Percentiles rank a stretch among this genome's conserved stretches.
These are phyloP conservation scores for Syrphus vitripennis DNA, from an alignment of 2,888 invertebrate species.

Conservation along the genomic window DNA sequence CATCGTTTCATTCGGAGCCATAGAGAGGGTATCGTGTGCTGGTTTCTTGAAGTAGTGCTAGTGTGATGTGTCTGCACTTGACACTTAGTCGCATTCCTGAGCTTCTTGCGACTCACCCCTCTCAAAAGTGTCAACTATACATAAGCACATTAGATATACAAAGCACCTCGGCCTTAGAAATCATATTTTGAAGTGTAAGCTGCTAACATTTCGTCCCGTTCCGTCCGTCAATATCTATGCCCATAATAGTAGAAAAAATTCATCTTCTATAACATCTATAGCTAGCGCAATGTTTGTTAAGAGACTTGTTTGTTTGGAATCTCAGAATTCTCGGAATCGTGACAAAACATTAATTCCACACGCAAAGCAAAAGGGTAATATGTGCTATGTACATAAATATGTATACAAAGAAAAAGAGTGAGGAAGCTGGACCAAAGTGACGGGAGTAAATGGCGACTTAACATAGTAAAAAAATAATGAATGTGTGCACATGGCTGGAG, in stretches of 20 bases:
- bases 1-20: not conserved
- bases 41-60: not conserved
- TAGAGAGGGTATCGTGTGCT: slow-evolving; percentile 6
- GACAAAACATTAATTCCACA: slow-evolving; percentile 77
- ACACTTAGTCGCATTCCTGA: slow-evolving; percentile 65
- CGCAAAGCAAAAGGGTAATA: slow-evolving; percentile 23
- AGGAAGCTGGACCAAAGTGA: slow-evolving; percentile 10
- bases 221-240: not conserved
- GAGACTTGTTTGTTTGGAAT: slow-evolving; percentile 64
- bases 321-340: slow-evolving; percentile 78
- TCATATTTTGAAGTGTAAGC: slow-evolving; percentile 50
- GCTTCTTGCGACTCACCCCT: slow-evolving; percentile 3
- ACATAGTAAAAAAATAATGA: slow-evolving; percentile 27
- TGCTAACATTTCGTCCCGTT: not conserved
- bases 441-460: slow-evolving; percentile 30
- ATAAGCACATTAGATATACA: slow-evolving; percentile 32
- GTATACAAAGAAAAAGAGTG: not conserved
- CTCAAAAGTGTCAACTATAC: slow-evolving; percentile 47
- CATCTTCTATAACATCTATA: slow-evolving; percentile 10
- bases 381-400: not conserved
- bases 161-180: slow-evolving; percentile 30
- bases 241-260: slow-evolving; percentile 43
- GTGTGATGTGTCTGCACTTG: slow-evolving; percentile 60
- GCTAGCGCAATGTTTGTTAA: slow-evolving; percentile 56
- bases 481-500: slow-evolving; percentile 37